Evolutionary conservation across 2,113 vertebrate genomes (phyloP).

Genomic region (Heterochromis multidens): DNA sequence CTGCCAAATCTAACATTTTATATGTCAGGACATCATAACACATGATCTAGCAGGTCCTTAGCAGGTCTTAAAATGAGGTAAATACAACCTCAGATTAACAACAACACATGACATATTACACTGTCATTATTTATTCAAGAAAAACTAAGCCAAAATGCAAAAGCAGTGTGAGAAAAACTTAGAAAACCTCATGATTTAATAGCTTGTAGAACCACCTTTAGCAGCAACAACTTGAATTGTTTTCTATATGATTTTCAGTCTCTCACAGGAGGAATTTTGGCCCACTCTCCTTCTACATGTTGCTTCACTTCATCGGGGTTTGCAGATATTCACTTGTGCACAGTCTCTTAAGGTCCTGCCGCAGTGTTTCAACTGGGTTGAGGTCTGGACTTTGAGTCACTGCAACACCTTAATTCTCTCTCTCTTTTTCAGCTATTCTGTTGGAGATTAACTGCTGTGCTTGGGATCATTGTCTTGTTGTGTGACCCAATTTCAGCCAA

Average conservation of each 20-base stretch:
- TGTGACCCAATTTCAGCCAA: not conserved
- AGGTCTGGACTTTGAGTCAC: too few species aligned
- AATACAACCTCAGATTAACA: not conserved
- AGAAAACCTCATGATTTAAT: not conserved
- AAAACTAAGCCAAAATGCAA: not conserved
- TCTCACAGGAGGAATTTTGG: not conserved
- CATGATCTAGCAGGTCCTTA: not conserved
- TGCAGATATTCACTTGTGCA: not conserved
- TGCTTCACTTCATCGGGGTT: not conserved
- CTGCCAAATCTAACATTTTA: not conserved
- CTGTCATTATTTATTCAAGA: not conserved
- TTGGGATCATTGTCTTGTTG: not conserved
- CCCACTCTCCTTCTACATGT: not conserved
- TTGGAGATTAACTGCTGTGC: not conserved
- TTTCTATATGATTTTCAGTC: not conserved
- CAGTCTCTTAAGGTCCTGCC: not conserved
- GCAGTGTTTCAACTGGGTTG: too few species aligned
- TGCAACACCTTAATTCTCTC: not conserved
- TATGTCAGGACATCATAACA: not conserved
- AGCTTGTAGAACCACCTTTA: not conserved
- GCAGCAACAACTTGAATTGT: not conserved
- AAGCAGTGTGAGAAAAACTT: not conserved
- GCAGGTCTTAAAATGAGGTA: accelerated
- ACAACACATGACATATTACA: not conserved
- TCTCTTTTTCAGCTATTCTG: not conserved